Evolutionary conservation across 2,797 vertebrate species (phyloP).

Genomic region (Spheniscus humboldti): DNA sequence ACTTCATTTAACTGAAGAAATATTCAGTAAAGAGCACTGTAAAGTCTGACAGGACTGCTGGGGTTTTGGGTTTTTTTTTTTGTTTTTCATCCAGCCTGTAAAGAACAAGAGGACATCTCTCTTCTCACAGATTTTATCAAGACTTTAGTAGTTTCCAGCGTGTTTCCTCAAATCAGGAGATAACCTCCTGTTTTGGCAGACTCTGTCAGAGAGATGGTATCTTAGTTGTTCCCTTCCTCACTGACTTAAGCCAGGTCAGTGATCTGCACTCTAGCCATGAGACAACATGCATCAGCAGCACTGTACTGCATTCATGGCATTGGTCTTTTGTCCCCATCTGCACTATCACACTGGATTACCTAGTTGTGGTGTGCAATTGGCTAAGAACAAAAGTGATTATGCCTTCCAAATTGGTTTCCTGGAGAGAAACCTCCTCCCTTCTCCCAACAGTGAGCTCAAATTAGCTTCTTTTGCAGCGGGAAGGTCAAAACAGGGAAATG

Average conservation of each 20-base stretch:
- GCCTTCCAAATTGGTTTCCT: not conserved
- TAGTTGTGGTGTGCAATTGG: not conserved
- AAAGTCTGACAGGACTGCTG: not conserved
- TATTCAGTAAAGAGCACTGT: not conserved
- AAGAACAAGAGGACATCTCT: not conserved
- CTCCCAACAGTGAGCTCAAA: not conserved
- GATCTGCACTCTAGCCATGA: not conserved
- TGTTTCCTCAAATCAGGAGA: not conserved
- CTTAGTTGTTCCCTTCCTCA: not conserved
- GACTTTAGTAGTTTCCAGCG: not conserved
- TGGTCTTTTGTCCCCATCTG: not conserved
- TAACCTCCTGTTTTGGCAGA: not conserved
- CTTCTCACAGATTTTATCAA: not conserved
- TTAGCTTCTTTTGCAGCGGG: not conserved
- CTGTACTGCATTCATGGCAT: not conserved
- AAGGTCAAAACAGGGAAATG: not conserved
- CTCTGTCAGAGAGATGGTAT: not conserved
- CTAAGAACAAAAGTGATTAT: not conserved
- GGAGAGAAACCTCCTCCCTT: not conserved
- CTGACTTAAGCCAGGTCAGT: not conserved
- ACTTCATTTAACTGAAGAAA: not conserved
- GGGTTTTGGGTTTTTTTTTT: fast-evolving
- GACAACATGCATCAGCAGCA: not conserved
- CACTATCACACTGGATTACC: not conserved
- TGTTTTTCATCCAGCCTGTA: not conserved